A percentile compares a stretch with the other conserved stretches of the same genome.
Evolutionary conservation across 2,888 invertebrate genomes (phyloP).

Genomic region (Thumatha senex): DNA sequence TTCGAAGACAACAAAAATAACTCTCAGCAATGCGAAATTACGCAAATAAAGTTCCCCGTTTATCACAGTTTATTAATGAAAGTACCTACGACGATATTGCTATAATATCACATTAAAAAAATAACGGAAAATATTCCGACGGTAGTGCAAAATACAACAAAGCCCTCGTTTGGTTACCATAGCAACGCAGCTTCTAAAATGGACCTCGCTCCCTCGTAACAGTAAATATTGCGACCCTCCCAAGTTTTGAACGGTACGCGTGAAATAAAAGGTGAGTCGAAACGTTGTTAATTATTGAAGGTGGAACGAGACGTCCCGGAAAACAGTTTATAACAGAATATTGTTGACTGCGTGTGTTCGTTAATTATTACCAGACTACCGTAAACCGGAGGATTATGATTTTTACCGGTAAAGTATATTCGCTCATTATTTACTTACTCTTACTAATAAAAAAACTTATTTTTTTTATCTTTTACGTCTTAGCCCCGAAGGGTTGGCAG

Average conservation of each 20-base stretch:
- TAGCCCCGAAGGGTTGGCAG: too few species aligned
- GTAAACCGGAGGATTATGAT: not conserved
- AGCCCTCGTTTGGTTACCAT: conserved; percentile 45
- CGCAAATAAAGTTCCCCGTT: too few species aligned
- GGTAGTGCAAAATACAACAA: not conserved
- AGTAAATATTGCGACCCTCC: conserved; percentile 47
- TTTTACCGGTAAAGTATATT: too few species aligned
- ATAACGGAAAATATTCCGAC: not conserved
- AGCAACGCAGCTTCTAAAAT: conserved; percentile 45
- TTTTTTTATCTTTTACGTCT: too few species aligned
- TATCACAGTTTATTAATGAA: too few species aligned
- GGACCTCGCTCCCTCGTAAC: conserved; percentile 41
- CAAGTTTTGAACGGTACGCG: conserved; percentile 31
- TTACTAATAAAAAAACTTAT: too few species aligned
- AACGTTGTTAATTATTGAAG: conserved; percentile 36
- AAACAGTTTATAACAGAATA: conserved; percentile 22
- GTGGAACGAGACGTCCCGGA: conserved; percentile 24
- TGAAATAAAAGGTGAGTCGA: conserved; percentile 38
- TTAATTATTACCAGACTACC: conserved; percentile 18
- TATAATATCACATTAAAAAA: not conserved
- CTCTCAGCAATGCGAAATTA: too few species aligned
- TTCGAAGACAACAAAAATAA: too few species aligned
- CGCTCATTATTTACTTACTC: not conserved
- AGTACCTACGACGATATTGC: not conserved
- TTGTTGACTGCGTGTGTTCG: conserved; percentile 13